Evolutionary conservation across 2,888 invertebrate species (phyloP).

Genomic region (Heliconius charithonia): DNA sequence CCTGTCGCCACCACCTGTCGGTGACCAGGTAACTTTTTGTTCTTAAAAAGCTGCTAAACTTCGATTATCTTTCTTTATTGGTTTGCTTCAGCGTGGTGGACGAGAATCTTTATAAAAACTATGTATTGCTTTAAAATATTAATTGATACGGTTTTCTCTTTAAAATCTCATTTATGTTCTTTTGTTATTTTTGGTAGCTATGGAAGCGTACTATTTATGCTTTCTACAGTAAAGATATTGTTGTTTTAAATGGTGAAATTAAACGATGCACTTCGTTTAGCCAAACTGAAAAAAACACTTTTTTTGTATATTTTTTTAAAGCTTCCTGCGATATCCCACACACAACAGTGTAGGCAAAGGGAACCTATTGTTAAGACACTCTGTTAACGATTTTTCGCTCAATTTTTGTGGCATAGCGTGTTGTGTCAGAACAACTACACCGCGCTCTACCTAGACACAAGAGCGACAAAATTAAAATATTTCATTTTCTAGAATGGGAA

Average conservation of each 20-base stretch:
- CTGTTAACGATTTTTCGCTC: too few relatives aligned
- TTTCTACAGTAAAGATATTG: background rate
- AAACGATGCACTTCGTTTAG: background rate
- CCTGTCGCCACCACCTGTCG: slow-evolving; percentile 34
- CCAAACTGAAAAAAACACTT: background rate
- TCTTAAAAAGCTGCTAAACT: slow-evolving; percentile 32
- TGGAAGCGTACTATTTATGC: background rate
- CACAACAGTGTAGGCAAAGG: too few relatives aligned
- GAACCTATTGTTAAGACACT: too few relatives aligned
- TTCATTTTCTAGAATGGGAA: too few relatives aligned
- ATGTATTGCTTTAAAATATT: background rate
- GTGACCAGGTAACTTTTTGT: slow-evolving; percentile 35
- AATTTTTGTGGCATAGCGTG: too few relatives aligned
- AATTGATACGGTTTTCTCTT: background rate
- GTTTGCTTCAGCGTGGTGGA: background rate
- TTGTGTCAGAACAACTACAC: too few relatives aligned
- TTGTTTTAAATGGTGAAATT: background rate
- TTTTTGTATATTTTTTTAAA: background rate
- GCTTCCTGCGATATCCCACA: too few relatives aligned
- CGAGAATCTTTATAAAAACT: background rate
- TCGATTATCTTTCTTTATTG: slow-evolving; percentile 28
- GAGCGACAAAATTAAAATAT: too few relatives aligned
- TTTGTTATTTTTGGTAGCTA: background rate
- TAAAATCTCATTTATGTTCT: background rate
- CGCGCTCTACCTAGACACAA: too few relatives aligned